Evolutionary conservation across 2,888 invertebrate genomes (phyloP), one percentile per base, ranked within the genome.

Genomic region (Choreutis nemorana): DNA sequence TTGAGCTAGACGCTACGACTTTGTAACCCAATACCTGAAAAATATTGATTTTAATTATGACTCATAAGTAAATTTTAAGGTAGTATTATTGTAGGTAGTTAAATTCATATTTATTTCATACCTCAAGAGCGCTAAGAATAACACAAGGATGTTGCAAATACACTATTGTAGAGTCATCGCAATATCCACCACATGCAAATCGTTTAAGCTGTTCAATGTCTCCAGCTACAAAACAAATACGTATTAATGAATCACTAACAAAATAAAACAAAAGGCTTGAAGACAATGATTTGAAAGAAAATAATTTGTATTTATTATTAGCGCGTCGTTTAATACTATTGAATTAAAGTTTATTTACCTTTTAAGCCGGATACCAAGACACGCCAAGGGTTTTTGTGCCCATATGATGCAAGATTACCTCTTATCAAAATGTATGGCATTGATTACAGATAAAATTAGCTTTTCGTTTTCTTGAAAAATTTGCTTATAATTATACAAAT

Each of bases 391-490:
- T 89, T 88, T 78, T 87, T 87, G 78, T 90, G 88, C 78, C 89
- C 88, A 71, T 91, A 91, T 28, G 91, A 90, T 67, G 90, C 90
- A 60, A 91, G 83, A 81, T 91, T 91, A 75, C 91, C 91, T 68
- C 91, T 86, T 57, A 92, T 89, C 81, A 92, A 82, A 83, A 92
- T 90, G 86, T 92, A 92, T 81, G 91, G 92, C 92, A 92, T 92
- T 78, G 77, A 78, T 68, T 64, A 78, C 75, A 57, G 70, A 56
- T 65, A 47, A 28, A 32, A 39, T 10, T 13, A 14, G 14, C 7
- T 16, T 14, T 28, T 22, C 8, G 18, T 23, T 30, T 22, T 14
- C n/a, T 23, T 30, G 13, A 14, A 14, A 16, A 8, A 13, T 24
- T 6, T 24, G 8, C 24, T 7, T 14, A 5, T 7, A n/a, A 23